Conservation (phyloP, 2,797 vertebrate genomes). For the Sebastes trivittatus region DNA sequence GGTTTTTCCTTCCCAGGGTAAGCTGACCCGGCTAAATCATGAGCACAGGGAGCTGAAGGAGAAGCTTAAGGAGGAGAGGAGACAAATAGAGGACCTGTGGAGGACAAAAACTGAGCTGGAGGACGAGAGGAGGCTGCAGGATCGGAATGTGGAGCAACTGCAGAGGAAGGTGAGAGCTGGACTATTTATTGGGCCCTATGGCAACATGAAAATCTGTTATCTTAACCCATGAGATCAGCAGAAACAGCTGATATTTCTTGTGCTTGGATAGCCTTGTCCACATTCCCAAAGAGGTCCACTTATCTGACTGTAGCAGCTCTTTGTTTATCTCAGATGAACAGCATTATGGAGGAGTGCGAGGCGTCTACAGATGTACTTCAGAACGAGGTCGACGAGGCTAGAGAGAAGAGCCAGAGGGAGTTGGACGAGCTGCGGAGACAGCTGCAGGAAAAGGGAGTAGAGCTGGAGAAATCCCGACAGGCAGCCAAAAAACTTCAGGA, state of each 20-base stretch:
- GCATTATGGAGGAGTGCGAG: slow-evolving; percentile 86
- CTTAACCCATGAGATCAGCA: slow-evolving; percentile 14
- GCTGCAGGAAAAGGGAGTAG: slow-evolving; percentile 89
- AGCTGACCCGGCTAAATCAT: slow-evolving; percentile 81
- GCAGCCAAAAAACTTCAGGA: slow-evolving; percentile 87
- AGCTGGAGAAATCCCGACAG: slow-evolving; percentile 87
- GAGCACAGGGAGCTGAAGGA: slow-evolving; percentile 88
- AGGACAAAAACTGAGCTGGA: slow-evolving; percentile 88
- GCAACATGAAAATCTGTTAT: neutral
- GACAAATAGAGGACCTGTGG: slow-evolving; percentile 87
- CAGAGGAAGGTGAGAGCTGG: slow-evolving; percentile 88
- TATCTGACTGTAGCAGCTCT: slow-evolving; percentile 6
- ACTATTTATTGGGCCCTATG: neutral
- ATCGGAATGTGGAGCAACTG: slow-evolving; percentile 88
- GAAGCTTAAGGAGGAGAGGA: slow-evolving; percentile 86
- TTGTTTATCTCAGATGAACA: slow-evolving; percentile 86
- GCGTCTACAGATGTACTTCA: slow-evolving; percentile 89
- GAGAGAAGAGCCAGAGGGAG: slow-evolving; percentile 89
- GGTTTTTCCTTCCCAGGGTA: slow-evolving; percentile 76
- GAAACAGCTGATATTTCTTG: slow-evolving; percentile 8
- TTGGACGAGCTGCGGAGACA: slow-evolving; percentile 87
- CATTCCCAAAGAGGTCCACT: neutral
- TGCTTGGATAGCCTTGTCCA: neutral
- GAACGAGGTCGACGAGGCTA: slow-evolving; percentile 90
- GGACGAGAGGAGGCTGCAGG: slow-evolving; percentile 86